These are phyloP conservation scores for Seriola dumerili DNA, from an alignment of 2,113 vertebrate species.

Conservation along the genomic window DNA sequence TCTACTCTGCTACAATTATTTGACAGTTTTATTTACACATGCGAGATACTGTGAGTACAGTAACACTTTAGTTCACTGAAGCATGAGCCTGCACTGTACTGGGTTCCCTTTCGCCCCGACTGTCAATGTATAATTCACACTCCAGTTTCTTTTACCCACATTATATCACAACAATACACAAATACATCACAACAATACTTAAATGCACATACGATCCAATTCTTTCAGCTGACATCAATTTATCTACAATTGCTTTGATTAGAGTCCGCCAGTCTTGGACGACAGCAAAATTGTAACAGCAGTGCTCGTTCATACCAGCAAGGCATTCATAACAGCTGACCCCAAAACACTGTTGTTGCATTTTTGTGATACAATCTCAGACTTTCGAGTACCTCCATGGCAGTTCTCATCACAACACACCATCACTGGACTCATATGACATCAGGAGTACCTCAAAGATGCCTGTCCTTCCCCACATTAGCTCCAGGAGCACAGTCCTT, in stretches of 20 bases:
- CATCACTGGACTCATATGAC: constrained; percentile 6
- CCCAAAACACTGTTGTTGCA: background rate
- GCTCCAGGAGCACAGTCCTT: background rate
- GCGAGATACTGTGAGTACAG: no score
- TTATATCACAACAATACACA: background rate
- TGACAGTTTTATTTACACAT: no score
- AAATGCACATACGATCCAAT: background rate
- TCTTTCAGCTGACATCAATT: background rate
- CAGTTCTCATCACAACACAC: background rate
- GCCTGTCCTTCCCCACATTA: background rate
- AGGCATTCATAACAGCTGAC: background rate
- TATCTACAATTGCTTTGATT: background rate
- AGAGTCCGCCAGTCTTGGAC: no score
- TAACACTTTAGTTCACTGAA: no score
- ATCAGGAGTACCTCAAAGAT: background rate
- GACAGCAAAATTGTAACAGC: background rate
- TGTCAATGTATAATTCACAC: no score
- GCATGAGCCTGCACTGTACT: no score
- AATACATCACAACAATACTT: background rate
- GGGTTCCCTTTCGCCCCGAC: no score
- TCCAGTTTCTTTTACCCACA: background rate
- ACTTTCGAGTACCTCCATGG: background rate
- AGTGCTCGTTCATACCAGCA: background rate
- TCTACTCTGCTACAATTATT: no score
- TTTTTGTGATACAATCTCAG: background rate